Base-by-base conservation (phyloP, 1,140 invertebrate species). In the Neotoxoptera formosana region DNA sequence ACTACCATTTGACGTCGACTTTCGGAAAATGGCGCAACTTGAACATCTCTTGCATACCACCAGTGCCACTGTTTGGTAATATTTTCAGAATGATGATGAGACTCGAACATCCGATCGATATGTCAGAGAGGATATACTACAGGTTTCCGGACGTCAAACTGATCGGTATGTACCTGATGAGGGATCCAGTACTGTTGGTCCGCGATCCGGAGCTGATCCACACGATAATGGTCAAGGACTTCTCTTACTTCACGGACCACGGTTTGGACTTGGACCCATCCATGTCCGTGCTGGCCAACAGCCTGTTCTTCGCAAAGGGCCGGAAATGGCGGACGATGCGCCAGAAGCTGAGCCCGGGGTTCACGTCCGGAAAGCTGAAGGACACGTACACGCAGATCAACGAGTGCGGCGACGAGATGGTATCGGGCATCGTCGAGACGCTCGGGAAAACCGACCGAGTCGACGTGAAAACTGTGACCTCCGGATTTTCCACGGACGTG, bases 301-400 rank as follows among this genome's bases (percentile, higher is more conserved):
- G 96, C 94, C 94, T 96, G 21, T 95, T 96, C 53, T 95, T 95
- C 60, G 94, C 96, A 81, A 95, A 95, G 91, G 96, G 96, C 21
- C 95, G 95, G 21, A 95, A 95, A 41, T 97, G 97, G 97, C 96
- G 96, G 90, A 94, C 95, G 60, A 95, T 97, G 56, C 95, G 97
- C 86, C 95, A 95, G 9, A 96, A 97, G 93, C 95, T 97, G 47
- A 96, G 96, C 48, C 96, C 96, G 7, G 96, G 96, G 0, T 97
- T 97, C 94, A 97, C 96, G 56, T 96, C 96, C 0, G 96, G 96
- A 11, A 97, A 97, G 94, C 53, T 94, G 14, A 94, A 94, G 91
- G 84, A 51, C 14, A 94, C 95, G 94, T 94, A 95, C 93, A 91
- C 93, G 2, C 93, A 94, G 45, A 94, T 95, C 45, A 90, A 94